These are phyloP conservation scores for Phalera bucephala DNA, from an alignment of 2,888 invertebrate species.

Conservation along the genomic window DNA sequence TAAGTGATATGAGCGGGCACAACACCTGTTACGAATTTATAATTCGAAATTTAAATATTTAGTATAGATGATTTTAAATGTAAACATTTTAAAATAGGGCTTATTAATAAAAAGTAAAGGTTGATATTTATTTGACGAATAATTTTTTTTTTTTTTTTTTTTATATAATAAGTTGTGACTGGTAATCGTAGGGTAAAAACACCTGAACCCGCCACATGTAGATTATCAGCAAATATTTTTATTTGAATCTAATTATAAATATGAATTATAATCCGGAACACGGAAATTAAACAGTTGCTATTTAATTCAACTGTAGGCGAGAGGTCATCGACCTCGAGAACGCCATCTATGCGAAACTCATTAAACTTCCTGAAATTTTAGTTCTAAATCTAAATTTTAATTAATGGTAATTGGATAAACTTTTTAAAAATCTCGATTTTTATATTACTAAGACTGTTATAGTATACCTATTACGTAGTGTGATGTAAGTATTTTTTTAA, in stretches of 20 bases:
- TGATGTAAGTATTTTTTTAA: too few relatives aligned
- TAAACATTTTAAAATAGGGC: too few relatives aligned
- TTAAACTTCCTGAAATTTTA: slow-evolving; percentile 9
- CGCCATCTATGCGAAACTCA: slow-evolving; percentile 47
- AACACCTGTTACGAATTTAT: slow-evolving; percentile 19
- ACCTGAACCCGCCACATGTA: background rate
- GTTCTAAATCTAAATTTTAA: too few relatives aligned
- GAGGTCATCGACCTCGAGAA: slow-evolving; percentile 48
- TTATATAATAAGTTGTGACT: slow-evolving; percentile 12
- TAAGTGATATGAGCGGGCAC: slow-evolving; percentile 18
- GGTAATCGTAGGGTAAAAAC: background rate
- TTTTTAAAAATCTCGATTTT: too few relatives aligned
- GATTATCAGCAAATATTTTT: background rate
- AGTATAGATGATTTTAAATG: too few relatives aligned
- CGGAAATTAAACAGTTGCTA: slow-evolving; percentile 15
- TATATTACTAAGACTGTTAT: too few relatives aligned
- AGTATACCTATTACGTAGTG: too few relatives aligned
- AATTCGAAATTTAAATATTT: too few relatives aligned
- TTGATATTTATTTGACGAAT: too few relatives aligned
- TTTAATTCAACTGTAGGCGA: slow-evolving; percentile 24
- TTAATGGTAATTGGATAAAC: too few relatives aligned
- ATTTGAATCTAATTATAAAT: background rate
- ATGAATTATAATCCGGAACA: background rate
- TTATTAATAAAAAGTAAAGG: too few relatives aligned
- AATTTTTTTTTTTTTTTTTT: too few relatives aligned